Evolutionary conservation across 2,888 invertebrate genomes (phyloP), one percentile per base, ranked within the genome.

Genomic region (Eupithecia dodoneata): DNA sequence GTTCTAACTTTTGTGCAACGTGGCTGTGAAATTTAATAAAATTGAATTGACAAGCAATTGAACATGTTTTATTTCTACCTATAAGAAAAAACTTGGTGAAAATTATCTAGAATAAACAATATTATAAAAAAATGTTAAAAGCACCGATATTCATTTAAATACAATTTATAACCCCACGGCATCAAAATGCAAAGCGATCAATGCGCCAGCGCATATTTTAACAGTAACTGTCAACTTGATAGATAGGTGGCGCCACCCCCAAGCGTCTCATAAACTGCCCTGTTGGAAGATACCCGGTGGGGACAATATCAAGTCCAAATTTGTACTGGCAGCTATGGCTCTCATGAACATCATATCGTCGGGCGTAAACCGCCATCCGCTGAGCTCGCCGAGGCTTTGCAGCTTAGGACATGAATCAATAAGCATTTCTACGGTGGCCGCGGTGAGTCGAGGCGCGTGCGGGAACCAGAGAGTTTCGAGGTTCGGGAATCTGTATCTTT

Each of bases 381-480:
- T 96, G 30, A 97, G 88, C 87, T 97, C 96, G 0, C 97, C 97
- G 13, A 97, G 91, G 80, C 96, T 96, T 83, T 92, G 96, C 67
- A 97, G 91, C 82, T 96, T 96, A 0, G 96, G 96, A 83, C 97
- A 97, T 81, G 95, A 94, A 74, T 96, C 96, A 96, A 97, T 96
- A 69, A 97, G 90, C 13, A 97, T 88, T 86, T 97, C 96, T 69
- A 97, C 96, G 0, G 96, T 96, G 74, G 95, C 95, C 5, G 94
- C 88, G 0, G 97, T 96, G 47, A 97, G 91, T 72, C 96, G 96
- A 10, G 96, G 96, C 0, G 97, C 97, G 85, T 96, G 95, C 2
- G 97, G 96, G 82, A 97, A 96, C 96, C 97, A 97, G 76, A 97
- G 92, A 77, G 96, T 96, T 91, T 97, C 97, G 66, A 97, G 91